These are phyloP conservation scores for Synergus itoensis DNA, from an alignment of 2,888 invertebrate genomes.

Conservation along the genomic window DNA sequence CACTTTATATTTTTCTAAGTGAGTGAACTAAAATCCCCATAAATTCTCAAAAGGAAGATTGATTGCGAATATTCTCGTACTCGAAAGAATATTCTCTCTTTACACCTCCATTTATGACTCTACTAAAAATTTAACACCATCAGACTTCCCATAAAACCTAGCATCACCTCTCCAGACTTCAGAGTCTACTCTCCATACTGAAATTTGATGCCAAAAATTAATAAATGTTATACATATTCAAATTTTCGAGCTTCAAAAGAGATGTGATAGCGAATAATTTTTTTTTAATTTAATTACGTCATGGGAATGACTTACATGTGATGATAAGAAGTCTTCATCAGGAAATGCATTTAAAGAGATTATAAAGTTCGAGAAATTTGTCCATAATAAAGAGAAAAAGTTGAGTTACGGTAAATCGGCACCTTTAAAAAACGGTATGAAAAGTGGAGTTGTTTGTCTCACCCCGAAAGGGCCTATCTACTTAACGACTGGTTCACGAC, in stretches of 20 bases:
- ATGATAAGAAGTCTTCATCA: neutral
- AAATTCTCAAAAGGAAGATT: slow-evolving; percentile 2
- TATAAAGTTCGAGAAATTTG: slow-evolving; percentile 33
- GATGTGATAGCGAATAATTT: too few relatives aligned
- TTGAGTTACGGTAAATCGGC: slow-evolving; percentile 30
- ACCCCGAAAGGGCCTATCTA: slow-evolving; percentile 35
- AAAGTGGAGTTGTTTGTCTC: slow-evolving; percentile 41
- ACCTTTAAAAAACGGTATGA: slow-evolving; percentile 35
- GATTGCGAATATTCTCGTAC: neutral
- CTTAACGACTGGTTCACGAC: slow-evolving; percentile 38
- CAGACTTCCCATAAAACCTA: neutral
- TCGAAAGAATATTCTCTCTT: neutral
- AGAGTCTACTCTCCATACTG: neutral
- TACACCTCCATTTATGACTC: neutral
- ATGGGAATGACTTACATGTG: neutral
- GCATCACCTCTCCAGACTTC: neutral
- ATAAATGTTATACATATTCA: too few relatives aligned
- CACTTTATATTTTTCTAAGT: neutral
- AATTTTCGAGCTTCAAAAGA: too few relatives aligned
- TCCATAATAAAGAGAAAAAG: slow-evolving; percentile 9
- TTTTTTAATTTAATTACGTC: neutral
- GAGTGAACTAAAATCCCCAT: neutral
- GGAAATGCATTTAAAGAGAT: slow-evolving; percentile 24
- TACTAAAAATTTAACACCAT: neutral
- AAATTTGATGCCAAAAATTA: neutral